Percentiles rank a stretch among this genome's conserved stretches.
Conservation (phyloP, 2,888 invertebrate genomes). For the Clistopyga incitator region DNA sequence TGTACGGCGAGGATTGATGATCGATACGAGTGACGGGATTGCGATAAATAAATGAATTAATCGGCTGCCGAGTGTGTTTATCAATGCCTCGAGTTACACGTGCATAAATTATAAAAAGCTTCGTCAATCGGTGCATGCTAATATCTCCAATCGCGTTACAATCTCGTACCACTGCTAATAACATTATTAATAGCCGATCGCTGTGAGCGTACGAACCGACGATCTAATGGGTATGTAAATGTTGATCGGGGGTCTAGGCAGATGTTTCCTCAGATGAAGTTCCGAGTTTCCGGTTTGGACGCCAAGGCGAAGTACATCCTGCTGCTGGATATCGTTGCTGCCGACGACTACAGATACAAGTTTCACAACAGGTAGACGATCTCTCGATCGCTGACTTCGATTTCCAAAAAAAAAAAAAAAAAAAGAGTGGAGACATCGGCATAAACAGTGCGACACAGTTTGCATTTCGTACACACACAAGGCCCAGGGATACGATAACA, state of each 20-base stretch:
- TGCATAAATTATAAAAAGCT: slow-evolving; percentile 53
- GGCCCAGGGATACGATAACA: slow-evolving; percentile 37
- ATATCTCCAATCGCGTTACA: slow-evolving; percentile 22
- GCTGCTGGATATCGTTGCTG: slow-evolving; percentile 99
- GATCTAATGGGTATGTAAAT: slow-evolving; percentile 75
- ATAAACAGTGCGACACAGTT: slow-evolving; percentile 54
- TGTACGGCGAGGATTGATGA: slow-evolving; percentile 7
- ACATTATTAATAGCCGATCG: slow-evolving; percentile 46
- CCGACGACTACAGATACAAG: slow-evolving; percentile 99
- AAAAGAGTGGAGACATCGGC: slow-evolving; percentile 59
- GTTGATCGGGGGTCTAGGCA: slow-evolving; percentile 90
- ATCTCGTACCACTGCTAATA: slow-evolving; percentile 35
- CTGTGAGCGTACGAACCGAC: slow-evolving; percentile 36
- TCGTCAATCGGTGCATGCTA: slow-evolving; percentile 39
- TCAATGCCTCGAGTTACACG: slow-evolving; percentile 27
- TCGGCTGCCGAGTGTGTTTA: slow-evolving; percentile 31
- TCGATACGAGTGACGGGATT: slow-evolving; percentile 25
- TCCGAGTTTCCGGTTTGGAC: slow-evolving; percentile 98
- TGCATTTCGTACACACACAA: slow-evolving; percentile 44
- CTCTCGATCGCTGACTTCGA: background rate
- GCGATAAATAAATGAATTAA: slow-evolving; percentile 37
- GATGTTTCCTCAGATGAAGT: slow-evolving; percentile 99
- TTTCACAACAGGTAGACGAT: slow-evolving; percentile 95
- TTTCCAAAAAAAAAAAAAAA: slow-evolving; percentile 35
- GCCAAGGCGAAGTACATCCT: slow-evolving; percentile 99